Percentiles rank a stretch among this genome's conserved stretches.
phyloP scores from a whole-genome alignment of 2,113 vertebrate genomes.

The Anthoscopus minutus region DNA sequence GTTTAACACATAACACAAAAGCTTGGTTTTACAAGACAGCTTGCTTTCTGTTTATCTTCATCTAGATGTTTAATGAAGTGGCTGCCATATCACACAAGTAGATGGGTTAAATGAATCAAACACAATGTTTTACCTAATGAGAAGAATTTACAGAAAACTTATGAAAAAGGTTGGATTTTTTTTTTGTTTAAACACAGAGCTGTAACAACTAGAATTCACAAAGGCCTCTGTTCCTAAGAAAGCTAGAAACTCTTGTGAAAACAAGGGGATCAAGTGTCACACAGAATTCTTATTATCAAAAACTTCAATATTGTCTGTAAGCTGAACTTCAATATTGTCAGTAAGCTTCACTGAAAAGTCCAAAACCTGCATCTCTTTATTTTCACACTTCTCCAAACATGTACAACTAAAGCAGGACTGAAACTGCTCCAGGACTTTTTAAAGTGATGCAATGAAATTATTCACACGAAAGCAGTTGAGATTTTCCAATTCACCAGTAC shows the following conservation, averaged over 20 bases:
- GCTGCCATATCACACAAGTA: conserved; percentile 16
- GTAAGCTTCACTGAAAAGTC: conserved; percentile 16
- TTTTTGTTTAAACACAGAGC: neutral
- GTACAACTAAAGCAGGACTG: neutral
- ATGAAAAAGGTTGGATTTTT: neutral
- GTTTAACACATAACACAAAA: neutral
- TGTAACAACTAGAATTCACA: conserved; percentile 8
- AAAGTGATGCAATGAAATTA: neutral
- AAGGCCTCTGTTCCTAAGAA: neutral
- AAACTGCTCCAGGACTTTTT: neutral
- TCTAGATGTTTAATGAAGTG: conserved; percentile 48
- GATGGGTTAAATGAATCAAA: conserved; percentile 54
- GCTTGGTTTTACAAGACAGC: conserved; percentile 9
- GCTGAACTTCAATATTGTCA: conserved; percentile 24
- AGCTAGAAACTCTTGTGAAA: conserved; percentile 7
- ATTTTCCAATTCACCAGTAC: neutral
- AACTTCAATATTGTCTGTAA: conserved; percentile 39
- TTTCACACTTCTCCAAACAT: conserved; percentile 26
- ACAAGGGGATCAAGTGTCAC: conserved; percentile 1
- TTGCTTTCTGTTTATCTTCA: conserved; percentile 46
- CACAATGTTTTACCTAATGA: conserved; percentile 33
- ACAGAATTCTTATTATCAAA: conserved; percentile 11
- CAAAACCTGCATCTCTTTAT: neutral
- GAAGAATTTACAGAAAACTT: conserved; percentile 18
- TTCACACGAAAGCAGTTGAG: neutral